Conservation (phyloP, 2,888 invertebrate genomes). For the Congeria kusceri region DNA sequence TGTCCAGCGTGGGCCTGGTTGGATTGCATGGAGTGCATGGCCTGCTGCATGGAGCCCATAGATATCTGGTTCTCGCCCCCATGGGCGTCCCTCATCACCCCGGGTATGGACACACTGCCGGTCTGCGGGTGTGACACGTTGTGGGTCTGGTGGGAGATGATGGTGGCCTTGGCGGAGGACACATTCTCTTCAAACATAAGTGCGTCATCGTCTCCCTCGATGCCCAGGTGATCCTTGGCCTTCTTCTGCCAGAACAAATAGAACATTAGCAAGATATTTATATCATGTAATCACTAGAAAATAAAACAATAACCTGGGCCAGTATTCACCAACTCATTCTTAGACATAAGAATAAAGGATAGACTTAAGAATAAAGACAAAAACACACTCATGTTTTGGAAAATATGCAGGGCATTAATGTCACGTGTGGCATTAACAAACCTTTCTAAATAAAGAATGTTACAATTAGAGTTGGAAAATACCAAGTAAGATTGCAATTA, state of each 20-base stretch:
- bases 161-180: conserved; percentile 89
- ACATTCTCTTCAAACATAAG: conserved; percentile 99
- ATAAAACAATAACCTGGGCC: too few relatives aligned
- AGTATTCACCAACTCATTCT: not conserved
- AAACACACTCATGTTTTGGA: too few relatives aligned
- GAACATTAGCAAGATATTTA: too few relatives aligned
- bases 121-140: conserved; percentile 93
- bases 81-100: conserved; percentile 93
- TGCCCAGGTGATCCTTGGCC: conserved; percentile 98
- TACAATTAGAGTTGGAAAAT: too few relatives aligned
- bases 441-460: too few relatives aligned
- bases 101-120: conserved; percentile 97
- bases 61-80: conserved; percentile 89
- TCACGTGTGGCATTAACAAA: too few relatives aligned
- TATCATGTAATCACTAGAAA: too few relatives aligned
- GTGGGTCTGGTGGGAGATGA: conserved; percentile 89
- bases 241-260: conserved; percentile 92
- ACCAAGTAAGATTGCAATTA: too few relatives aligned
- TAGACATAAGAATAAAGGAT: conserved; percentile 6
- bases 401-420: too few relatives aligned
- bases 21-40: conserved; percentile 96
- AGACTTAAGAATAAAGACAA: not conserved
- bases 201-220: conserved; percentile 99
- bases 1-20: conserved; percentile 96
- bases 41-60: conserved; percentile 93